Evolutionary conservation across 2,113 vertebrate species (phyloP).

Genomic region (Phainopepla nitens): DNA sequence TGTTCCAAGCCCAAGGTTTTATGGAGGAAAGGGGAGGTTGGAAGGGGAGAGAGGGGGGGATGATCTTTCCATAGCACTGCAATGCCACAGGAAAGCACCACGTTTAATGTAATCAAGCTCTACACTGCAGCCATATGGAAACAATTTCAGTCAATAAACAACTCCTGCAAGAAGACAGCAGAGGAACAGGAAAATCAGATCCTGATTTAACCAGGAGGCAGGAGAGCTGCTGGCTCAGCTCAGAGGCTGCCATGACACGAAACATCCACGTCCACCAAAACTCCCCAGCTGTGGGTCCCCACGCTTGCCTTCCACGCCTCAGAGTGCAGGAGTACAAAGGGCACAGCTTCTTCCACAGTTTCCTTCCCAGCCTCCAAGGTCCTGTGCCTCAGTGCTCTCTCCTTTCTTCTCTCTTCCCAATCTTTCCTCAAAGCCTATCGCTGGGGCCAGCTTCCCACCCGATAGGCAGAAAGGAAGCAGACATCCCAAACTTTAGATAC

Average conservation of each 20-base stretch:
- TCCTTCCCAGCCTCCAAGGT: not conserved
- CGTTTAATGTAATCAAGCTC: constrained; percentile 65
- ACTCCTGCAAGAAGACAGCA: constrained; percentile 22
- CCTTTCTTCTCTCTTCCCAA: not conserved
- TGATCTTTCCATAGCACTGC: not conserved
- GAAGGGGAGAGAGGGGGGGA: not conserved
- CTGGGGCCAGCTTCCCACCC: not conserved
- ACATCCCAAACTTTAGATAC: not conserved
- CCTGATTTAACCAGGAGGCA: not conserved
- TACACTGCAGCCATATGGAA: constrained; percentile 64
- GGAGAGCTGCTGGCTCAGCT: not conserved
- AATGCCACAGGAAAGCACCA: constrained; percentile 50
- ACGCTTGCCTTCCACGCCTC: not conserved
- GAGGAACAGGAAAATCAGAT: constrained; percentile 41
- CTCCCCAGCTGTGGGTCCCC: not conserved
- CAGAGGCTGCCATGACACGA: not conserved
- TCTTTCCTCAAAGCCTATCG: not conserved
- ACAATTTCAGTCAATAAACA: constrained; percentile 67
- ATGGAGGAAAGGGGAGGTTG: not conserved
- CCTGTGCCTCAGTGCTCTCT: not conserved
- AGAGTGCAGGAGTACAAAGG: not conserved
- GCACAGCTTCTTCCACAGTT: too few relatives aligned
- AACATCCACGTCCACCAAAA: not conserved
- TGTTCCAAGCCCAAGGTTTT: not conserved
- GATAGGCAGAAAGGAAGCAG: not conserved